Percentiles rank a stretch among this genome's conserved stretches.
Conservation (phyloP, 2,888 invertebrate genomes). For the Lasioglossum lativentre region DNA sequence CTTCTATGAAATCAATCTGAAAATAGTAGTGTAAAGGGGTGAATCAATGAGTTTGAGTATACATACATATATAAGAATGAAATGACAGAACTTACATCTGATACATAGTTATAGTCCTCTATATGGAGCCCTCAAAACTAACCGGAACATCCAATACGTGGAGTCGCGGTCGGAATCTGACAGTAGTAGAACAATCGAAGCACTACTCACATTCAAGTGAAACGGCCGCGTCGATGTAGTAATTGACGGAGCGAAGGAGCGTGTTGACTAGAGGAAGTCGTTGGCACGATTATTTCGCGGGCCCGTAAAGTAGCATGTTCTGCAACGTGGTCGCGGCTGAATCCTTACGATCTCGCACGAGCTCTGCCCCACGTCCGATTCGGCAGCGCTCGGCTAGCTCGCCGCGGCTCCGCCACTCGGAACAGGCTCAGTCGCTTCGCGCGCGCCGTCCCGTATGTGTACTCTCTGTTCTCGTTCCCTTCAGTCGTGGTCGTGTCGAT, state of each 20-base stretch:
- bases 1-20: too few species aligned
- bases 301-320: constrained; percentile 54
- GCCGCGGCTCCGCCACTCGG: constrained; percentile 67
- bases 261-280: constrained; percentile 46
- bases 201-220: not conserved
- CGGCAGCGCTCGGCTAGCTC: constrained; percentile 58
- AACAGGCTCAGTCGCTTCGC: constrained; percentile 76
- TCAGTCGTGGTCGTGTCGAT: constrained; percentile 16
- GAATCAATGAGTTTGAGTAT: too few species aligned
- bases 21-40: too few species aligned
- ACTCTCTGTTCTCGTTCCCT: constrained; percentile 35
- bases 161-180: not conserved
- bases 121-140: not conserved
- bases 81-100: too few species aligned
- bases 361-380: constrained; percentile 36
- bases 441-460: constrained; percentile 73
- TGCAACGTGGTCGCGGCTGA: constrained; percentile 60
- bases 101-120: too few species aligned
- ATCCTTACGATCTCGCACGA: constrained; percentile 60
- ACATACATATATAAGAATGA: too few species aligned
- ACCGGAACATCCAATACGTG: not conserved
- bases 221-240: not conserved
- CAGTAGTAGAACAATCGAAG: not conserved
- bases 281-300: constrained; percentile 53
- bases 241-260: constrained; percentile 13